Percentiles rank a stretch among this genome's conserved stretches.
phyloP scores from a whole-genome alignment of 2,888 invertebrate species.

The Limnephilus rhombicus region DNA sequence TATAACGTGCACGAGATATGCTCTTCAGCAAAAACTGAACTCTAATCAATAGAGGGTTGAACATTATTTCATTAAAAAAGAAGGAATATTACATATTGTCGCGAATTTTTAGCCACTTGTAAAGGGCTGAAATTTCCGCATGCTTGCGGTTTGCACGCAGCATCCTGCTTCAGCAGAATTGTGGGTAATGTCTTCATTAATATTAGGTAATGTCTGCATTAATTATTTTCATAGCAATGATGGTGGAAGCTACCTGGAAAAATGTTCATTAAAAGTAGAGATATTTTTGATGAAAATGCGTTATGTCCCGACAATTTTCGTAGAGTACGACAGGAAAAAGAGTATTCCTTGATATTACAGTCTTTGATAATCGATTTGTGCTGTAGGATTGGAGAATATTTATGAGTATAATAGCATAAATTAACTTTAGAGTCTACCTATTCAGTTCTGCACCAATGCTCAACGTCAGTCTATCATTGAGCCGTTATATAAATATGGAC shows the following conservation, averaged over 20 bases:
- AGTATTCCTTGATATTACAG: too few species aligned
- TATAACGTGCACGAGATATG: neutral
- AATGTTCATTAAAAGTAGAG: too few species aligned
- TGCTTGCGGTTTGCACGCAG: neutral
- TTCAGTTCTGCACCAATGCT: neutral
- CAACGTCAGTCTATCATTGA: slow-evolving; percentile 30
- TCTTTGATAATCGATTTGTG: neutral
- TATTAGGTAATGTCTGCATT: too few species aligned
- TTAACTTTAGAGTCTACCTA: neutral
- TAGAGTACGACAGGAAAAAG: too few species aligned
- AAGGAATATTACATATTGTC: neutral
- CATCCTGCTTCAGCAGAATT: neutral
- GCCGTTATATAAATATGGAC: slow-evolving; percentile 38
- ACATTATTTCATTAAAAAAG: neutral
- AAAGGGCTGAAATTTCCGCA: neutral
- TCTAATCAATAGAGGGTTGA: neutral
- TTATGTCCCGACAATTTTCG: too few species aligned
- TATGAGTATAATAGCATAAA: neutral
- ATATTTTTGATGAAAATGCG: too few species aligned
- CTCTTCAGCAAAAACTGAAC: neutral
- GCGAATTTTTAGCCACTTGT: neutral
- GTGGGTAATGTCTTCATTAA: neutral
- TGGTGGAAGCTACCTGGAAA: neutral
- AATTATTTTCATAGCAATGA: neutral
- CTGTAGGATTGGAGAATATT: neutral